These are phyloP conservation scores for Triplophysa rosa DNA, from an alignment of 2,113 vertebrate genomes.

Conservation along the genomic window DNA sequence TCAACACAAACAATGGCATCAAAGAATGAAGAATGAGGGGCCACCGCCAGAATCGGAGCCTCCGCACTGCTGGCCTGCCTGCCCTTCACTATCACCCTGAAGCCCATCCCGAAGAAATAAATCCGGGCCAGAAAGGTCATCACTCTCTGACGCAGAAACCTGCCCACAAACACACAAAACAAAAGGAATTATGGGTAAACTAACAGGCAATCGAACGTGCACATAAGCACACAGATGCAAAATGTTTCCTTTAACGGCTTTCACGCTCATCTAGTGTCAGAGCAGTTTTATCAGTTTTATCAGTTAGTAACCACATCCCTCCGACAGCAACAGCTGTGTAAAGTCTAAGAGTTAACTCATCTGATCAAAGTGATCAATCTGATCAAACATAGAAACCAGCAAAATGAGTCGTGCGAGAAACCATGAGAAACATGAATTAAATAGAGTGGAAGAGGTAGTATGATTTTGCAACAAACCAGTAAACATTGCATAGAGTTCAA, in stretches of 20 bases:
- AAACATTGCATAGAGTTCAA: no score
- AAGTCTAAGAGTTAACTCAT: neutral
- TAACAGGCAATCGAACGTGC: neutral
- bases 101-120: slow-evolving; percentile 88
- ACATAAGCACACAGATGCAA: neutral
- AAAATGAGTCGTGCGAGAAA: neutral
- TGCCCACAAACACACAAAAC: slow-evolving; percentile 61
- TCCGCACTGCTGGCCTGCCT: slow-evolving; percentile 72
- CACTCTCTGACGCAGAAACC: slow-evolving; percentile 74
- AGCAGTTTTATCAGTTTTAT: slow-evolving; percentile 16
- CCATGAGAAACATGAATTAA: neutral
- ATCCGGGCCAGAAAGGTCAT: slow-evolving; percentile 77
- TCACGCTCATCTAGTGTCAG: neutral
- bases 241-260: neutral
- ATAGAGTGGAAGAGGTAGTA: neutral
- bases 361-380: neutral
- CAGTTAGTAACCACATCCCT: slow-evolving; percentile 24
- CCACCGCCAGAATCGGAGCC: slow-evolving; percentile 87
- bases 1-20: slow-evolving; percentile 86
- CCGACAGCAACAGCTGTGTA: neutral
- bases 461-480: no score
- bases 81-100: slow-evolving; percentile 84
- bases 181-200: neutral
- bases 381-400: neutral
- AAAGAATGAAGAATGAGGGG: slow-evolving; percentile 95